phyloP scores from a whole-genome alignment of 2,113 vertebrate genomes.

The Eleginops maclovinus region DNA sequence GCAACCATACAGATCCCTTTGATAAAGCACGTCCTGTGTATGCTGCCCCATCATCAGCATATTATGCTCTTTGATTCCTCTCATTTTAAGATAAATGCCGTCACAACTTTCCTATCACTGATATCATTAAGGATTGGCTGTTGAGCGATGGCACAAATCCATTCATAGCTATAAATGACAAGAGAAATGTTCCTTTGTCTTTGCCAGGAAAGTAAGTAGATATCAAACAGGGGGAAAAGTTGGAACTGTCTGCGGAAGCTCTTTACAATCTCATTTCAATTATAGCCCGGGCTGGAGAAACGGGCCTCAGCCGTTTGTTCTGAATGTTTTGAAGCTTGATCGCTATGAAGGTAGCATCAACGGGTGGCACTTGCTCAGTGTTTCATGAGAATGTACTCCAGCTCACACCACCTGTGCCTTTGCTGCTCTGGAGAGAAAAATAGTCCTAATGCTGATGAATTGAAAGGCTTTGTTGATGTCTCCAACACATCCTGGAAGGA shows the following conservation, averaged over 20 bases:
- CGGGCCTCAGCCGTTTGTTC: constrained; percentile 34
- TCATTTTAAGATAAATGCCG: constrained; percentile 38
- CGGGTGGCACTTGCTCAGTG: constrained; percentile 38
- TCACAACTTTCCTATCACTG: constrained; percentile 18
- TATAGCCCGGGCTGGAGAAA: background rate
- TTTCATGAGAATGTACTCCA: constrained; percentile 51
- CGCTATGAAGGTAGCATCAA: constrained; percentile 60
- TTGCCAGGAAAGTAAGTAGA: constrained; percentile 29
- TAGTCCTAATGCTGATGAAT: constrained; percentile 28
- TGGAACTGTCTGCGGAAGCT: constrained; percentile 26
- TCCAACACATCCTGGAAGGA: constrained; percentile 56
- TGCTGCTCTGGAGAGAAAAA: constrained; percentile 13
- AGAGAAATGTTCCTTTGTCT: background rate
- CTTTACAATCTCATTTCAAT: constrained; percentile 47
- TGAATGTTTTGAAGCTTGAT: constrained; percentile 49
- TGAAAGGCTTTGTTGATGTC: constrained; percentile 49
- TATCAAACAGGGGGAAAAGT: constrained; percentile 13
- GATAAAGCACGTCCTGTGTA: no score
- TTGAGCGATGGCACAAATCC: constrained; percentile 10
- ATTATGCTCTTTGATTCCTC: constrained; percentile 36
- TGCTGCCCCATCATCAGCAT: constrained; percentile 33
- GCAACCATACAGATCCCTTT: no score
- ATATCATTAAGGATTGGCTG: constrained; percentile 12
- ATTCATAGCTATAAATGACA: constrained; percentile 25
- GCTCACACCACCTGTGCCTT: constrained; percentile 50